These are phyloP conservation scores for Hermatobates lingyangjiaoensis DNA, from an alignment of 1,140 invertebrate species.

Conservation along the genomic window DNA sequence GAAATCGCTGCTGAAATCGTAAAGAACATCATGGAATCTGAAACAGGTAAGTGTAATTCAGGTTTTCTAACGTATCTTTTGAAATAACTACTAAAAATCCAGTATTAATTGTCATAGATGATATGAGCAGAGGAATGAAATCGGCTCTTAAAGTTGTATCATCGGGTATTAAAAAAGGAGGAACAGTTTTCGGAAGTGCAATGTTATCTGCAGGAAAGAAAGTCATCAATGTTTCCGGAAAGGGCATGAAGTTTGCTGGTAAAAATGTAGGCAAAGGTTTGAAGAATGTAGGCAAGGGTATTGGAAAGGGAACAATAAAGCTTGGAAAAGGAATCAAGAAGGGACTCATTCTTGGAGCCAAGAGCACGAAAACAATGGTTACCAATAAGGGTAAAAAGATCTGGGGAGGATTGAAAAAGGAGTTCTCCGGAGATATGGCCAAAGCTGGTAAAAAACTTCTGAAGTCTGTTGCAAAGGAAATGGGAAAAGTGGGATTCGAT, in stretches of 20 bases:
- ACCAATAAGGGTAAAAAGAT: neutral
- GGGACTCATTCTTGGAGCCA: neutral
- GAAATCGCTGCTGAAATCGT: neutral
- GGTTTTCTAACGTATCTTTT: neutral
- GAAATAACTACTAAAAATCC: neutral
- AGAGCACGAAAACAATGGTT: neutral
- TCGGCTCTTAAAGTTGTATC: neutral
- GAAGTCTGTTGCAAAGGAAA: neutral
- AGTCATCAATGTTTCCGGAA: neutral
- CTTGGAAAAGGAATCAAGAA: neutral
- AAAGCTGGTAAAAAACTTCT: neutral
- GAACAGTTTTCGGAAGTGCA: neutral
- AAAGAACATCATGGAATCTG: neutral
- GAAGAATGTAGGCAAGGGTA: neutral
- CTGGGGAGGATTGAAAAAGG: neutral
- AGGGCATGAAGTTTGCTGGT: neutral
- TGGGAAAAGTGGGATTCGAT: neutral
- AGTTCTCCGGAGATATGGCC: neutral
- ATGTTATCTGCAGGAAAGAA: neutral
- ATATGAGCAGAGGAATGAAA: neutral
- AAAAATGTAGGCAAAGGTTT: neutral
- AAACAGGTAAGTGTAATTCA: neutral
- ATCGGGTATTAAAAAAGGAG: neutral
- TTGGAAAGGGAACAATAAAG: neutral
- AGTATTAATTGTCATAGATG: neutral